Evolutionary conservation across 2,113 vertebrate species (phyloP).

Genomic region (Miniopterus natalensis): DNA sequence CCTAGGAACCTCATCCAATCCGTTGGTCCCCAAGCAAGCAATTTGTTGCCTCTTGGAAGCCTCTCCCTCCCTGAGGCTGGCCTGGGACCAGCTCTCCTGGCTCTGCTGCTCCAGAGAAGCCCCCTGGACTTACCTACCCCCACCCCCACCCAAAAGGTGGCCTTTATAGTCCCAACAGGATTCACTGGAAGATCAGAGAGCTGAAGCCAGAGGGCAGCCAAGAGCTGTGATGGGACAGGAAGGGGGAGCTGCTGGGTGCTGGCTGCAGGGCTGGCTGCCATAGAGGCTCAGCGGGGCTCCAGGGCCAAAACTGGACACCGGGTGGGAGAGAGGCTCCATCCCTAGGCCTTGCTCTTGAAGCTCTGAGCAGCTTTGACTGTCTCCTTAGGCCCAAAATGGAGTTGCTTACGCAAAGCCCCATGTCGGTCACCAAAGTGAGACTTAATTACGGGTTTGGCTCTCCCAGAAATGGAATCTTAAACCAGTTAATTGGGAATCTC

Average conservation of each 20-base stretch:
- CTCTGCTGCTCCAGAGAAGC: background rate
- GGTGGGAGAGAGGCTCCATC: too few relatives aligned
- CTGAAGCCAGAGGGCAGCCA: background rate
- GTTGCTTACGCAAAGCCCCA: background rate
- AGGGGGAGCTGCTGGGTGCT: background rate
- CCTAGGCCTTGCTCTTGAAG: too few relatives aligned
- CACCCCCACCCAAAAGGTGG: background rate
- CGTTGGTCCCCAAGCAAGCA: accelerated
- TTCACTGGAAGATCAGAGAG: background rate
- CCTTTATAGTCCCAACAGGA: background rate
- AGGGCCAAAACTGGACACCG: background rate
- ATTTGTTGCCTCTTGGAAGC: background rate
- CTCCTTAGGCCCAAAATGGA: background rate
- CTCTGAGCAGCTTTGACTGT: background rate
- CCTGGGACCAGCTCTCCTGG: background rate
- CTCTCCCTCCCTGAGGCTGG: background rate
- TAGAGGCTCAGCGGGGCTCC: too few relatives aligned
- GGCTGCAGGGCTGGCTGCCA: too few relatives aligned
- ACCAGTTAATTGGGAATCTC: background rate
- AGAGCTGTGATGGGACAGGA: background rate
- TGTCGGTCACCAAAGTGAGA: background rate
- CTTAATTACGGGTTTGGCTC: background rate
- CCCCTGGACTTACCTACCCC: background rate
- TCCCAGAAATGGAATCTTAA: background rate
- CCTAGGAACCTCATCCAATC: background rate